These are phyloP conservation scores for Poecilobothrus nobilitatus DNA, from an alignment of 2,888 invertebrate species.

Conservation along the genomic window DNA sequence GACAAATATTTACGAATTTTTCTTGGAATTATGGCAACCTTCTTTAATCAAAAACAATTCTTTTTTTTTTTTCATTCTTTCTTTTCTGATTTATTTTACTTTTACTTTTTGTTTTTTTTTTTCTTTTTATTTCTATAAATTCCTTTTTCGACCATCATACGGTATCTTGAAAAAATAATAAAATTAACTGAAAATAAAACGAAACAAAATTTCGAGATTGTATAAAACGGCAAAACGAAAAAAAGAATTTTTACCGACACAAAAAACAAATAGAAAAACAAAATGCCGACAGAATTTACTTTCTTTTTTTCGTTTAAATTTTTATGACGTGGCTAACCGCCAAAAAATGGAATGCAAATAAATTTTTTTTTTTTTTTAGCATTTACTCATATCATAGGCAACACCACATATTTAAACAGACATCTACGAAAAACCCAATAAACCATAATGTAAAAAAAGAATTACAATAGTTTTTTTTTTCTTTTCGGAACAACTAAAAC, in stretches of 20 bases:
- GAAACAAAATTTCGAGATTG: neutral
- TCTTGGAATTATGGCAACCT: too few species aligned
- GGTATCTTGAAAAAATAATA: neutral
- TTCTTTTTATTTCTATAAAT: too few species aligned
- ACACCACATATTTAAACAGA: neutral
- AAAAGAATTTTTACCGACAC: neutral
- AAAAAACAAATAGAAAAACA: neutral
- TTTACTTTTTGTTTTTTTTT: too few species aligned
- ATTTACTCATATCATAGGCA: neutral
- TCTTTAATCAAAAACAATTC: too few species aligned
- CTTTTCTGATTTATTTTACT: too few species aligned
- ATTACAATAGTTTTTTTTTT: too few species aligned
- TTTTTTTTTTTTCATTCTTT: too few species aligned
- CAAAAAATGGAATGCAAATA: constrained; percentile 5
- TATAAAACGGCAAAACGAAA: neutral
- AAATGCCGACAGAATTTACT: neutral
- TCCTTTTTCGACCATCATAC: too few species aligned
- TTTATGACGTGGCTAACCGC: constrained; percentile 6
- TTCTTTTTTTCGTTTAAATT: constrained; percentile 1
- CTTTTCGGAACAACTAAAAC: too few species aligned
- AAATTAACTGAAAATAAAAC: neutral
- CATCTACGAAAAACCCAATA: neutral
- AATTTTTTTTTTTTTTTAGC: neutral
- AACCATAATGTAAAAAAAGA: neutral
- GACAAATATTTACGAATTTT: too few species aligned